Base-by-base conservation (phyloP, 2,797 vertebrate species). In the Anniella stebbinsi region DNA sequence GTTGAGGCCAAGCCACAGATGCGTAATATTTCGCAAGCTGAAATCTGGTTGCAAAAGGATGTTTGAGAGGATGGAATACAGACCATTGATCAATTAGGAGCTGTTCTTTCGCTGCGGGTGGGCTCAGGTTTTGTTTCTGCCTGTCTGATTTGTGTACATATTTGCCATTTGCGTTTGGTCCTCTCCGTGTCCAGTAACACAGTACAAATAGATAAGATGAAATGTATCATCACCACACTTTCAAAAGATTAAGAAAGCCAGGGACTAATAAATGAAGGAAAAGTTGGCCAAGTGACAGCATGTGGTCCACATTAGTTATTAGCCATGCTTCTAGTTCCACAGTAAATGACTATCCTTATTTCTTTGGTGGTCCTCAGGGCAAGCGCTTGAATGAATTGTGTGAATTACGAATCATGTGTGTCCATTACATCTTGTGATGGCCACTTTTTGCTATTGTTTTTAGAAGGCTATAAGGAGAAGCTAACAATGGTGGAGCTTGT, bases 71-170 rank as follows among this genome's bases (percentile, higher is more conserved):
- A 36, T 89, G 82, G 82, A 81, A 91, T 87, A 41, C n/a, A 85
- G 73, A 28, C 38, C 36, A 5, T 41, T 91, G 86, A 82, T 92
- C 48, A 90, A 51, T 25, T 80, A 88, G 54, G 75, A 92, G 21
- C 36, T 87, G 89, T 93, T 87, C 84, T 0, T 0, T 94, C 86
- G 75, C 4, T 75, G 70, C 84, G 1, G 88, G 36, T 0, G 0
- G 13, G 1, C 93, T 92, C 89, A 80, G 89, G 91, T 92, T 76
- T 80, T 75, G 18, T 67, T 75, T 48, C 88, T 84, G 81, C 90
- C 7, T 67, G 5, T 11, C 13, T 0, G 0, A 85, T 91, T 76
- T 91, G 86, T 93, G 21, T 76, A 48, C 80, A 93, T 92, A 21
- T 80, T 72, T 69, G 76, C 87, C 85, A 84, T 41, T 60, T 3